phyloP scores from a whole-genome alignment of 2,888 invertebrate genomes.

The Apomyelois bistriatella region DNA sequence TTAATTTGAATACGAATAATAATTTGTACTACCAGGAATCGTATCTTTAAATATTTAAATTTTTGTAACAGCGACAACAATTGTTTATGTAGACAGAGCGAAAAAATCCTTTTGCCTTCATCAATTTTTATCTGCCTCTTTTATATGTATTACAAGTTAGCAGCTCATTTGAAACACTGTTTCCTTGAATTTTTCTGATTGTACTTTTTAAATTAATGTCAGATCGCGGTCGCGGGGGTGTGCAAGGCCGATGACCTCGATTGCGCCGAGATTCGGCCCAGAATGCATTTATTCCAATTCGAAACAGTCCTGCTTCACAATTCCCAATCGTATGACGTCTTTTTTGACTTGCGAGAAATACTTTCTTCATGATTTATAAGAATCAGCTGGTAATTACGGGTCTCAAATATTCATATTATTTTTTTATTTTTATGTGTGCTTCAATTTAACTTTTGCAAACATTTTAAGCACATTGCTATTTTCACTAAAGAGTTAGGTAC shows the following conservation, averaged over 20 bases:
- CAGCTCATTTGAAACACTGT: constrained; percentile 47
- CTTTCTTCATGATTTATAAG: constrained; percentile 71
- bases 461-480: neutral
- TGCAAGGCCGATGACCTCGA: constrained; percentile 64
- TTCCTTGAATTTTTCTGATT: constrained; percentile 44
- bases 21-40: constrained; percentile 24
- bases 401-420: constrained; percentile 17
- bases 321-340: constrained; percentile 67
- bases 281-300: constrained; percentile 65
- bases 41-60: constrained; percentile 19
- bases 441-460: neutral
- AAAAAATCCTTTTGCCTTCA: constrained; percentile 34
- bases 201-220: constrained; percentile 47
- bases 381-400: constrained; percentile 48
- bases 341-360: constrained; percentile 48
- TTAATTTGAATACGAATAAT: constrained; percentile 25
- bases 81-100: constrained; percentile 28
- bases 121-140: constrained; percentile 33
- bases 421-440: too few relatives aligned
- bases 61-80: constrained; percentile 22
- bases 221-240: constrained; percentile 36
- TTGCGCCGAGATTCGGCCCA: constrained; percentile 60
- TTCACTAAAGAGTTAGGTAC: neutral
- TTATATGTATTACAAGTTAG: constrained; percentile 25
- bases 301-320: constrained; percentile 63